A percentile compares a stretch with the other conserved stretches of the same genome.
These are phyloP conservation scores for Oscheius sp. DNA, from an alignment of 2,888 invertebrate genomes.

Conservation along the genomic window DNA sequence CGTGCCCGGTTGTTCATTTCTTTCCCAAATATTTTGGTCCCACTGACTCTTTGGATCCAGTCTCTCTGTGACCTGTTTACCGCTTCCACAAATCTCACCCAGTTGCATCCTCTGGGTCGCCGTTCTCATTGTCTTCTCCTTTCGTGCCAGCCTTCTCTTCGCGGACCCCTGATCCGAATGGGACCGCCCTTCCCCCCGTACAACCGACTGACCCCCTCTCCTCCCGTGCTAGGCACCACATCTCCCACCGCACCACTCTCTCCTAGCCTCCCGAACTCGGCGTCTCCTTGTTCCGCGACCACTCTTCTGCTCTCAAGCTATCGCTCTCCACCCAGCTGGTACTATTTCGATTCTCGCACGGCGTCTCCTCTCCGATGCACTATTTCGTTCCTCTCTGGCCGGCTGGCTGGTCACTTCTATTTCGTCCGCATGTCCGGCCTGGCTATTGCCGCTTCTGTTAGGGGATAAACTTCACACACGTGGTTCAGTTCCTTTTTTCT, in stretches of 20 bases:
- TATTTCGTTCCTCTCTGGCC: constrained; percentile 32
- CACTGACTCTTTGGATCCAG: neutral
- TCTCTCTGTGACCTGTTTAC: neutral
- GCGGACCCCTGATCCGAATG: constrained; percentile 25
- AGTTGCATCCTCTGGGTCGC: neutral
- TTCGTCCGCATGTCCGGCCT: constrained; percentile 31
- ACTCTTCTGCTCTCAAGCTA: neutral
- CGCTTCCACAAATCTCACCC: constrained; percentile 1
- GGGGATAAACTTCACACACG: constrained; percentile 3
- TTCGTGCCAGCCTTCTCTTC: constrained; percentile 29
- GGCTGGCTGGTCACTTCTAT: constrained; percentile 30
- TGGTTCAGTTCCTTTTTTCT: neutral
- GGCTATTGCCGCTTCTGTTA: constrained; percentile 33
- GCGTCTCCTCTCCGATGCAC: constrained; percentile 15
- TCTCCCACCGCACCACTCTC: constrained; percentile 26
- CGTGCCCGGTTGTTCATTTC: neutral
- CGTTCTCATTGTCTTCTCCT: constrained; percentile 6
- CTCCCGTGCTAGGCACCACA: constrained; percentile 33
- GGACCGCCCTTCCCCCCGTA: constrained; percentile 27
- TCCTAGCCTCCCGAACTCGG: constrained; percentile 5
- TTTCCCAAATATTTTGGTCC: constrained; percentile 2
- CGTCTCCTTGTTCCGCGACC: neutral
- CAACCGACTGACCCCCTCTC: constrained; percentile 27
- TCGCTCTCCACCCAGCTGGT: constrained; percentile 21
- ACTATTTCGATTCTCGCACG: constrained; percentile 13